Evolutionary conservation across 2,797 vertebrate species (phyloP), one percentile per base, ranked within the genome.

Genomic region (Momotus momota): DNA sequence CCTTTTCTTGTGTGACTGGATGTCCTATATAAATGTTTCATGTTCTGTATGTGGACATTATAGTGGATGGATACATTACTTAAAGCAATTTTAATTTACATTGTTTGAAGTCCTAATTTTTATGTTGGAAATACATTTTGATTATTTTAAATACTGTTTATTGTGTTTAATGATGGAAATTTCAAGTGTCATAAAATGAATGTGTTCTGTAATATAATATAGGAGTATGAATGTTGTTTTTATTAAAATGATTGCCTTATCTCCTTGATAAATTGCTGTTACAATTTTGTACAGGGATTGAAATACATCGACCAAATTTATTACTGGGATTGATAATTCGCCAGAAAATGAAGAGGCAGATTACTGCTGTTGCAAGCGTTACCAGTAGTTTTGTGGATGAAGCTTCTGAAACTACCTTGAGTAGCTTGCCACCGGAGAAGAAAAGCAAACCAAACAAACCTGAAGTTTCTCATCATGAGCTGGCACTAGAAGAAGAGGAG

Each of bases 321-420:
- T 98, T 99, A 60, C 97, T 99, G 72, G 99, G 99, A 86, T 98
- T 99, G 85, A 98, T 99, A 91, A 99, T 99, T 96, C 99, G 99
- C 49, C 99, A 99, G 91, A 99, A 99, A 96, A 97, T 98, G 35
- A 99, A 99, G 97, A 98, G 99, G 45, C 99, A 98, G 87, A 99
- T 97, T n/a, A 88, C 96, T 79, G 93, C 97, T 85, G 95, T 87
- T 86, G 40, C 94, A 77, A 97, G 64, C 45, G 83, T 97, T 67
- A 55, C 88, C 29, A 88, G 95, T 27, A 97, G 98, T 90, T 98
- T 99, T 58, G 93, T 96, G 6, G 98, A 98, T 60, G 99, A 99
- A 82, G 46, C 97, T 69, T 96, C 98, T 40, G 99, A 99, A 97
- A 95, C 79, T 35, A 73, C 90, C 8, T 74, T 98, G 1, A 93